Evolutionary conservation across 2,113 vertebrate species (phyloP).

Genomic region (Nesogale talazaci): DNA sequence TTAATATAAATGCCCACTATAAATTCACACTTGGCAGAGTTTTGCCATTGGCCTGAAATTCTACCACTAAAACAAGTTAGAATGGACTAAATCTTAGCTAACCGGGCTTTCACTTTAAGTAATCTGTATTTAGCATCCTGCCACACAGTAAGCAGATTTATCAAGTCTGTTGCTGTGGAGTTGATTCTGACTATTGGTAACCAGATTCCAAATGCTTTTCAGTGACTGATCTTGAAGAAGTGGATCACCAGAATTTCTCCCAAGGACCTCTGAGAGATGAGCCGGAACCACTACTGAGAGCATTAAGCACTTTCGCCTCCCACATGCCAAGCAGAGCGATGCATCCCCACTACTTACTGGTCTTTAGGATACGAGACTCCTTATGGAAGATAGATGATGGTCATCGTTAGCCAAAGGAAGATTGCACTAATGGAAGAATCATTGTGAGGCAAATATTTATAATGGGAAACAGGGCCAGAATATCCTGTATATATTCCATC

Average conservation of each 20-base stretch:
- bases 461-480: background rate
- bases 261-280: background rate
- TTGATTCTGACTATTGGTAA: background rate
- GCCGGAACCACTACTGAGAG: background rate
- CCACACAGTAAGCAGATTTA: background rate
- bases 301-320: background rate
- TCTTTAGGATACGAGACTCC: no score
- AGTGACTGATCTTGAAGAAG: background rate
- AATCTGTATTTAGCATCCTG: background rate
- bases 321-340: background rate
- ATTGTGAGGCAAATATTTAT: background rate
- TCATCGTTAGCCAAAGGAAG: background rate
- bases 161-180: background rate
- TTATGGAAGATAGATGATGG: background rate
- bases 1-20: background rate
- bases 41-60: background rate
- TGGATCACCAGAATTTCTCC: background rate
- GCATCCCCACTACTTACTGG: background rate
- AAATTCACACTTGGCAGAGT: background rate
- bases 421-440: background rate
- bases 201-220: background rate
- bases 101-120: background rate
- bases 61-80: background rate
- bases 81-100: background rate
- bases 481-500: background rate